Evolutionary conservation across 2,888 invertebrate species (phyloP), one percentile per base, ranked within the genome.

Genomic region (Drosophila buzzatii): DNA sequence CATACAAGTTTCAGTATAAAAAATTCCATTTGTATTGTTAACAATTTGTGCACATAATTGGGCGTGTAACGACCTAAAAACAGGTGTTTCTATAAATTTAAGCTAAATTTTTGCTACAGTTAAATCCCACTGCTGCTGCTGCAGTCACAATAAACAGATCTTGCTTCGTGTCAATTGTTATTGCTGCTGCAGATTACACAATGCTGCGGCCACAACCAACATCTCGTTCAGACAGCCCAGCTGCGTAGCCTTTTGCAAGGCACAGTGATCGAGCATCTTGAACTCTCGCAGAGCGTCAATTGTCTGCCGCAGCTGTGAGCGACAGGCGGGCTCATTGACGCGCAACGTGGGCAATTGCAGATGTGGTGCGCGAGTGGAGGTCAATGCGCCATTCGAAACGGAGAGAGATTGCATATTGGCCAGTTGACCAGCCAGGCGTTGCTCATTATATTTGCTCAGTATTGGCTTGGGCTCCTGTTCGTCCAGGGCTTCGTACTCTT

Each of bases 221-320:
- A 92, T 91, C 80, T 93, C 93, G 84, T 92, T 92, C 4, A 93
- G 82, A 77, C 92, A 92, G 52, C 91, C 89, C 78, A 92, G 87
- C 39, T 92, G 69, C 52, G 91, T 72, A 18, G 89, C 83, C 68
- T 93, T 91, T 55, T 91, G 82, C 68, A 93, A 82, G 39, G 91
- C 87, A 63, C 89, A 84, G 27, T 92, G 90, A 58, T 91, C 92
- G 14, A 93, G 76, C 45, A 93, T 83, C 65, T 90, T 91, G 64
- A 91, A 93, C 60, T 92, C 92, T 39, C 92, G 87, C 57, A 93
- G 77, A 37, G 76, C 74, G 71, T 87, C 85, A 37, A 93, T 77
- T 79, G 88, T 84, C 35, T 89, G 87, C 16, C 92, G 91, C 79
- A 93, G 91, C 82, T 93, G 93, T 33, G 81, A 61, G 41, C 92